A percentile compares a stretch with the other conserved stretches of the same genome.
Evolutionary conservation across 2,888 invertebrate species (phyloP).

Genomic region (Sisyra terminalis): DNA sequence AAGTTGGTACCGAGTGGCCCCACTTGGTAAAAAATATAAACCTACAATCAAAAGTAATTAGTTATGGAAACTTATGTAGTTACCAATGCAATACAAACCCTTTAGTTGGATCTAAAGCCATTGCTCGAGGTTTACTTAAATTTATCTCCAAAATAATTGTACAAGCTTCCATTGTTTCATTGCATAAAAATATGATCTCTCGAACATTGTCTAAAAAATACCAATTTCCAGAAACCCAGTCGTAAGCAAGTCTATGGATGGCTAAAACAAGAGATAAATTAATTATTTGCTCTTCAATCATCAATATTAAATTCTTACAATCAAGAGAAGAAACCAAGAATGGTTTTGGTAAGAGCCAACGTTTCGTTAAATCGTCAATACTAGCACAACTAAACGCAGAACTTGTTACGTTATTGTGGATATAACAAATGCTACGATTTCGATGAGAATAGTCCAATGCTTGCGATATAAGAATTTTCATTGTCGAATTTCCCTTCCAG

Average conservation of each 20-base stretch:
- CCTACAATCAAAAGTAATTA: too few species aligned
- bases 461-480: slow-evolving; percentile 26
- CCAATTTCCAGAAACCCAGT: slow-evolving; percentile 80
- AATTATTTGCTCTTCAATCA: not conserved
- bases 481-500: slow-evolving; percentile 24
- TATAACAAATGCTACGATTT: slow-evolving; percentile 53
- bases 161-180: slow-evolving; percentile 42
- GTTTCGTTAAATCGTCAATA: slow-evolving; percentile 41
- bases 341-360: slow-evolving; percentile 40
- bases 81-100: slow-evolving; percentile 31
- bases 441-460: slow-evolving; percentile 50
- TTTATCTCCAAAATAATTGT: slow-evolving; percentile 49
- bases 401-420: slow-evolving; percentile 42
- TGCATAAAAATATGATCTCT: slow-evolving; percentile 57
- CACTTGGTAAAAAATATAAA: slow-evolving; percentile 64
- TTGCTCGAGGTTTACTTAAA: slow-evolving; percentile 50
- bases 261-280: slow-evolving; percentile 27
- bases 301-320: slow-evolving; percentile 29
- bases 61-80: too few species aligned
- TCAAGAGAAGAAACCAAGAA: slow-evolving; percentile 44
- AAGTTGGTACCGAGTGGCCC: slow-evolving; percentile 42
- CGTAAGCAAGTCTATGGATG: slow-evolving; percentile 57
- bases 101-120: slow-evolving; percentile 63
- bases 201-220: slow-evolving; percentile 58
- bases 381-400: slow-evolving; percentile 45